phyloP scores from a whole-genome alignment of 2,113 vertebrate genomes.

The Cyanistes caeruleus region DNA sequence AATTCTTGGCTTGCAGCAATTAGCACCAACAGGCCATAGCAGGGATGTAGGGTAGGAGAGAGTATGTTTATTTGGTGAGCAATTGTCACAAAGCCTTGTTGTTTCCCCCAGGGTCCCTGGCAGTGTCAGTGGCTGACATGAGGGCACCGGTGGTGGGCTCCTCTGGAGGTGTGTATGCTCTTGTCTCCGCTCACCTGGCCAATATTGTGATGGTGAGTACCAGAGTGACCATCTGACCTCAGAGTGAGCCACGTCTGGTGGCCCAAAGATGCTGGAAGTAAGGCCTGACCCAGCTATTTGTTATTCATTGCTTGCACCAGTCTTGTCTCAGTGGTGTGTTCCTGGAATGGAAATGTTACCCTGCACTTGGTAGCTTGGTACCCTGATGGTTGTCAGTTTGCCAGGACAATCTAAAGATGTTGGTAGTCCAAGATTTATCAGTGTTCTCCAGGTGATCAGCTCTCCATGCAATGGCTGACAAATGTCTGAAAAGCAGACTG shows the following conservation, averaged over 20 bases:
- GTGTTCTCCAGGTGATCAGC: background rate
- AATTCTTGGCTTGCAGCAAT: background rate
- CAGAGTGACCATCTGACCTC: background rate
- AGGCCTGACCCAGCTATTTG: background rate
- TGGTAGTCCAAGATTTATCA: background rate
- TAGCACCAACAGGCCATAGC: background rate
- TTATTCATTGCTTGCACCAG: background rate
- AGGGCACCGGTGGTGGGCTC: constrained; percentile 93
- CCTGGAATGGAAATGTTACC: background rate
- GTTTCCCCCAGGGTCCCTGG: constrained; percentile 85
- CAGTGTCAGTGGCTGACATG: constrained; percentile 95
- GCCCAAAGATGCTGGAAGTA: background rate
- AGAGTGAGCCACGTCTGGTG: background rate
- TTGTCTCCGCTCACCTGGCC: constrained; percentile 95
- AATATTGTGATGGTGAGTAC: constrained; percentile 95
- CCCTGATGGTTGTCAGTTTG: background rate
- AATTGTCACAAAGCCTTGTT: background rate
- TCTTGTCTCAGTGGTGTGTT: background rate
- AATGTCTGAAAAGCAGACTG: background rate
- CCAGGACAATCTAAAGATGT: background rate
- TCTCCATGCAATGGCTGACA: background rate
- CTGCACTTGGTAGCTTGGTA: background rate
- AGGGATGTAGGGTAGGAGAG: background rate
- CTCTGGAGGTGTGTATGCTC: constrained; percentile 94
- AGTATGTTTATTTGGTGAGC: background rate